Base-by-base conservation (phyloP, 2,113 vertebrate species). In the Agapornis roseicollis region DNA sequence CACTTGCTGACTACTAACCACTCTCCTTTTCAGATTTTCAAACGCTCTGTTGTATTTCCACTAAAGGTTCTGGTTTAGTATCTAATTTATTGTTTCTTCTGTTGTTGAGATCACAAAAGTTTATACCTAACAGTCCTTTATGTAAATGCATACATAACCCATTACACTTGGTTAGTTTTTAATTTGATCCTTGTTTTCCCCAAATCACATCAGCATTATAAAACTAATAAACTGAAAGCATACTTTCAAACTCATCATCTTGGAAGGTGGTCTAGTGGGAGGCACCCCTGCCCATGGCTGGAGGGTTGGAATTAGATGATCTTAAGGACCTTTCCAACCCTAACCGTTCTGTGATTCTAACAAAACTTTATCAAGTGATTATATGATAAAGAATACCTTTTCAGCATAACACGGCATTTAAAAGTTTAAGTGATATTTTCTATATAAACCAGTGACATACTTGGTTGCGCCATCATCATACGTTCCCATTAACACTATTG, bases 381-480 rank as follows among this genome's bases (percentile, higher is more conserved):
- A 23, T 24, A 8, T n/a, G 9, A 80, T 35, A 86, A 89, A 58
- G 39, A 89, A 52, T 27, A 10, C 6, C 6, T 4, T 78, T 83
- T 85, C 25, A 53, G 17, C 46, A 61, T 7, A 72, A 82, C 83
- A 53, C 6, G 44, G 22, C 29, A 82, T 63, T 31, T n/a, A 17
- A 33, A 96, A 60, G 8, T 72, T 76, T 46, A 79, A 71, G 29
- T 16, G 71, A 35, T 31, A 61, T 53, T 65, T 64, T 18, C 44
- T 85, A 17, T 24, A 65, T 70, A 88, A 79, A 74, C 53, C 47
- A 52, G 47, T 68, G 12, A 98, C 98, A 94, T 98, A 99, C 99
- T 99, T 99, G 85, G 99, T 98, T 42, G 99, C 98, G 41, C 99
- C 97, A 92, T 99, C 99, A 63, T 99, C 99, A 5, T 99, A 99